Evolutionary conservation across 2,888 invertebrate genomes (phyloP), one percentile per base, ranked within the genome.

Genomic region (Axea sp.): DNA sequence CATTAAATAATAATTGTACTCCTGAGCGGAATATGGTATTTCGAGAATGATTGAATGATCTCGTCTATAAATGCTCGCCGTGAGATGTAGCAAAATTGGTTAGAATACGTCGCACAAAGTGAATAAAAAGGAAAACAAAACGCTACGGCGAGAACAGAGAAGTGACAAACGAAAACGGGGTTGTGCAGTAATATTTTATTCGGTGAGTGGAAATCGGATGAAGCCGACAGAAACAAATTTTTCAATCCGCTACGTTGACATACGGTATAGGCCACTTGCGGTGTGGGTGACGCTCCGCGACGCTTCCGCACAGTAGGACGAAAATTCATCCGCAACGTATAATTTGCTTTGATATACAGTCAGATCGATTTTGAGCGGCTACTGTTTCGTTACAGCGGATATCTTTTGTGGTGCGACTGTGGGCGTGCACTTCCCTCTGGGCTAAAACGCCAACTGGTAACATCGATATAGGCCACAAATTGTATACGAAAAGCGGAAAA

Each of bases 301-400:
- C 68, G 62, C 59, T 62, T 72, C 33, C 64, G 59, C 64, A 53
- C 57, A 79, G 76, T 76, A 78, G 72, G 74, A 80, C 73, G 80
- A 76, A 80, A 83, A 82, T 81, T 80, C 81, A 81, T 78, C 81
- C 79, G 80, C 82, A 84, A 83, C 82, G 83, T 86, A 84, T 86
- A 86, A 86, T 86, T 86, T 86, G 81, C 81, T 79, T 80, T 80
- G 83, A 81, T 82, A 81, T 78, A 72, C 67, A 77, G 78, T 65
- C 76, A 80, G 80, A 84, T 86, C 84, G 85, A 85, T 86, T 85
- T 83, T 85, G 82, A 83, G 78, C 83, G 81, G 83, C 84, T 82
- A 84, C 84, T 81, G 85, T 85, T 83, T 86, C 81, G 85, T 85
- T 84, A 86, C 81, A 82, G 84, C 86, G 84, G 86, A 86, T 85